Base-by-base conservation (phyloP, 2,113 vertebrate genomes). In the Tupaia chinensis region DNA sequence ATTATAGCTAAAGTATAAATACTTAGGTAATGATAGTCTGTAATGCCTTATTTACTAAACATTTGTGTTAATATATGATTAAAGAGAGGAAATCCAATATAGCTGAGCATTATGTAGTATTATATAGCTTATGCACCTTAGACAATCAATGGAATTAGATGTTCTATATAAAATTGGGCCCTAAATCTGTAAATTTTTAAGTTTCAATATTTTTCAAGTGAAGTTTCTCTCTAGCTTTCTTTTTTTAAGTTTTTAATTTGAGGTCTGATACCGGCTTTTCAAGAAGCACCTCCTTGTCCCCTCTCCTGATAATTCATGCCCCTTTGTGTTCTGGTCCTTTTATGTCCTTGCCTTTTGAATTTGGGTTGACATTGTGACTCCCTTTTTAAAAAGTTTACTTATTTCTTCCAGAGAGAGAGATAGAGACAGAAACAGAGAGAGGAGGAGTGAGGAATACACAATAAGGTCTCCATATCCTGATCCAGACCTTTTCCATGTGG, bases 161-260 rank as follows among this genome's bases (percentile, higher is more conserved):
- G 1, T 69, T 89, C 7, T 58, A 53, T 85, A 70, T 32, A 2
- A 74, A 63, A 90, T 78, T 27, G 32, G 16, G 1, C 3, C 10
- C 10, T 19, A 10, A 29, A 65, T 65, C n/a, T 90, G 2, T 91
- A 78, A 84, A 91, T 76, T 86, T 78, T 54, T 87, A 85, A 94
- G 22, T 69, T 60, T 76, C 20, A 79, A 66, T 69, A 14, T 72
- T 95, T 93, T 93, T 86, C 27, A 83, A 3, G 22, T 32, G n/a
- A 7, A 54, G 0, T 22, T 77, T 93, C 15, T 78, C 23, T 93
- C 32, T 95, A 22, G 5, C n/a, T 87, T 97, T 94, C 73, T 14
- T 65, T 14, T 65, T 19, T n/a, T 69, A 72, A 56, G 25, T 3
- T 58, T 89, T 87, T 65, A 89, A 58, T 89, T 92, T 84, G 19